These are phyloP conservation scores for Podargus strigoides DNA, from an alignment of 2,797 vertebrate species.

Conservation along the genomic window DNA sequence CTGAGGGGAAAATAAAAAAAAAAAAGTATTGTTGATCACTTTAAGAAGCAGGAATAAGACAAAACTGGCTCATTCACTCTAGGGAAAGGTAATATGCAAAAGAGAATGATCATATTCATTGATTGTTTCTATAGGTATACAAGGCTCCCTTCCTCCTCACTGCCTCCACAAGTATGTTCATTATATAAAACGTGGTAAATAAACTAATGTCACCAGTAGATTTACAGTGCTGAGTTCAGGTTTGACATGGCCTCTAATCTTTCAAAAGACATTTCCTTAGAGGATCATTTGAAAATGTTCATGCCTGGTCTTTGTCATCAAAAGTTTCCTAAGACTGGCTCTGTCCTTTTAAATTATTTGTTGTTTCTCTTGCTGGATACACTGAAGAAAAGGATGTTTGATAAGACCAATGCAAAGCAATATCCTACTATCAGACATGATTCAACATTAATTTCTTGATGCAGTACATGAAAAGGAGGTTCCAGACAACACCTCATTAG, in stretches of 20 bases:
- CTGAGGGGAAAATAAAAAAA: neutral
- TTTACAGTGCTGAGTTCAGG: neutral
- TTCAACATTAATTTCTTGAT: neutral
- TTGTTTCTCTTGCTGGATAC: neutral
- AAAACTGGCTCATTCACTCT: neutral
- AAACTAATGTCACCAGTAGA: neutral
- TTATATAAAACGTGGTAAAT: neutral
- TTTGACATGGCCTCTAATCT: neutral
- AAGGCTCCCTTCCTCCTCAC: neutral
- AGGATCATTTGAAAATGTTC: neutral
- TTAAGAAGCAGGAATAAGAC: neutral
- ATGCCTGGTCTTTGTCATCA: neutral
- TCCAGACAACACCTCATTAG: neutral
- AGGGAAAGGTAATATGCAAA: neutral
- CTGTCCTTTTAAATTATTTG: neutral
- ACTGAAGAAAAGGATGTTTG: neutral
- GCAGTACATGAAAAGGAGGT: neutral
- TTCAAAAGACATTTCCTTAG: neutral
- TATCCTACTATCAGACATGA: neutral
- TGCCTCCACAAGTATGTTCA: neutral
- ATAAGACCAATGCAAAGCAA: neutral
- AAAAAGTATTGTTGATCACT: neutral
- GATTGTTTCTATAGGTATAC: neutral
- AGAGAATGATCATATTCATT: neutral
- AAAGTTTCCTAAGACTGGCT: neutral